Percentiles rank a stretch among this genome's conserved stretches.
Evolutionary conservation across 2,888 invertebrate genomes (phyloP).

Genomic region (Erebia aethiops): DNA sequence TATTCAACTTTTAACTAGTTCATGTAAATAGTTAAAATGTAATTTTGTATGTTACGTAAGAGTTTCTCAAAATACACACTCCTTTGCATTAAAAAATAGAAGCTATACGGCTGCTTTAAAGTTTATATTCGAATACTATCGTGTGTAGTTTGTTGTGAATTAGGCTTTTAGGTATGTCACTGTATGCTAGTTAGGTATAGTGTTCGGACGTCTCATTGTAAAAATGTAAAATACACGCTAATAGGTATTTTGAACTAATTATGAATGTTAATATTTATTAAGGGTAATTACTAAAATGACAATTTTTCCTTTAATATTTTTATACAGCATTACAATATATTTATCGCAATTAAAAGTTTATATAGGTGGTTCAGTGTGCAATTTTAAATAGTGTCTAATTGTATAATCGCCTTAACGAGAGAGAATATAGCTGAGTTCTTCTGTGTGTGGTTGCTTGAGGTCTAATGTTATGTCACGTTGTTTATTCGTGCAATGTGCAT

Average conservation of each 20-base stretch:
- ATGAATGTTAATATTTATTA: constrained; percentile 73
- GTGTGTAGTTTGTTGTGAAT: constrained; percentile 80
- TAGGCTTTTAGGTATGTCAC: constrained; percentile 79
- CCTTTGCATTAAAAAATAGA: constrained; percentile 77
- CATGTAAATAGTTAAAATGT: constrained; percentile 73
- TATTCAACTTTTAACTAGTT: constrained; percentile 62
- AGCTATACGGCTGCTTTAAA: constrained; percentile 69
- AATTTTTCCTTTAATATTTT: constrained; percentile 83
- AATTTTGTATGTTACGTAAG: constrained; percentile 80
- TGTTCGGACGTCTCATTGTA: constrained; percentile 77
- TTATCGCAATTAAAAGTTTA: constrained; percentile 82
- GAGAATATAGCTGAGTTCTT: constrained; percentile 80
- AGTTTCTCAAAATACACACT: constrained; percentile 75
- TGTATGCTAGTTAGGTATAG: constrained; percentile 76
- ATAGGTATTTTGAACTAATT: constrained; percentile 68
- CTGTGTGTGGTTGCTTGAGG: constrained; percentile 71
- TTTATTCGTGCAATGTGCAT: constrained; percentile 51
- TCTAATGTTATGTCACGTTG: constrained; percentile 54
- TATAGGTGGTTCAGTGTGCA: constrained; percentile 82
- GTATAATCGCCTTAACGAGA: constrained; percentile 82
- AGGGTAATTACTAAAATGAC: constrained; percentile 76
- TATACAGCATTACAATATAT: constrained; percentile 82
- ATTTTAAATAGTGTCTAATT: constrained; percentile 76
- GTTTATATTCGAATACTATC: constrained; percentile 72
- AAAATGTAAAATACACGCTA: constrained; percentile 82